Conservation (phyloP, 2,113 vertebrate species). For the Colaptes auratus region DNA sequence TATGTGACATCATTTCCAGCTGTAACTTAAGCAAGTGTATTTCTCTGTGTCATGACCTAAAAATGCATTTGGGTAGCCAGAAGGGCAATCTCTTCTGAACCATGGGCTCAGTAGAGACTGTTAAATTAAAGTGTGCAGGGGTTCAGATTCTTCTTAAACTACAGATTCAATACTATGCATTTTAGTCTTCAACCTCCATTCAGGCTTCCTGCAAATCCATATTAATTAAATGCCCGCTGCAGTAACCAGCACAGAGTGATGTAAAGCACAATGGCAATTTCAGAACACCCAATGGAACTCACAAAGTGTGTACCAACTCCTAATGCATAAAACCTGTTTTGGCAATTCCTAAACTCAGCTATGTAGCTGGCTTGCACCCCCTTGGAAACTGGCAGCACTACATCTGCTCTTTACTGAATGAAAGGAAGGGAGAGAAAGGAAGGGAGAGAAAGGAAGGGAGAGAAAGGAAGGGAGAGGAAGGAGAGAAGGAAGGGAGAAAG, state of each 20-base stretch:
- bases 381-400: neutral
- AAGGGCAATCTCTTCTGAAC: conserved; percentile 21
- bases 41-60: conserved; percentile 10
- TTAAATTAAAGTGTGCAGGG: conserved; percentile 55
- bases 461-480: too few species aligned
- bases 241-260: neutral
- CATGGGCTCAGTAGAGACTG: neutral
- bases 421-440: neutral
- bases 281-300: conserved; percentile 10
- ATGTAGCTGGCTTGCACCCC: neutral
- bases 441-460: neutral
- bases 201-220: conserved; percentile 51
- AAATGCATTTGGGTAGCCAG: conserved; percentile 1
- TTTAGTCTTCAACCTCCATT: conserved; percentile 36
- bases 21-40: neutral
- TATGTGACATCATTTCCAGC: neutral
- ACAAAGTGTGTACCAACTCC: neutral
- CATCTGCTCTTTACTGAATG: neutral
- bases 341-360: conserved; percentile 3
- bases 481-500: too few species aligned
- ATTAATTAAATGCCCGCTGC: conserved; percentile 55
- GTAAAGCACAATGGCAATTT: conserved; percentile 52
- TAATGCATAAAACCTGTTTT: neutral
- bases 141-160: conserved; percentile 54
- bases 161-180: neutral